Percentiles rank a stretch among this genome's conserved stretches.
Evolutionary conservation across 2,797 vertebrate species (phyloP).

Genomic region (Oreochromis mossambicus): DNA sequence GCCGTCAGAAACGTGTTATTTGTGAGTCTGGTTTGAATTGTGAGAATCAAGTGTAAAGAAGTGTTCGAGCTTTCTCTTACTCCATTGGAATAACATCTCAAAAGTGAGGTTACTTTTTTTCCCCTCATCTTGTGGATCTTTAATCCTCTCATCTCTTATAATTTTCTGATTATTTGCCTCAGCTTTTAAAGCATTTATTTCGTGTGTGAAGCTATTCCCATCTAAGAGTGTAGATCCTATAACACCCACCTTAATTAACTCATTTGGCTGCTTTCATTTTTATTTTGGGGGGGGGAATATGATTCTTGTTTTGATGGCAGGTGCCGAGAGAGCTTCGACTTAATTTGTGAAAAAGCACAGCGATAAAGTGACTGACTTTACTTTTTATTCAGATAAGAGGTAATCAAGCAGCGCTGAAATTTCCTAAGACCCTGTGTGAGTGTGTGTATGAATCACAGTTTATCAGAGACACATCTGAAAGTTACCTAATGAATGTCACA

Average conservation of each 20-base stretch:
- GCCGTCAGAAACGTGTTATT: constrained; percentile 7
- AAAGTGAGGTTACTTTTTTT: background rate
- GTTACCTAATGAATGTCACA: constrained; percentile 50
- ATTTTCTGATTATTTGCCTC: background rate
- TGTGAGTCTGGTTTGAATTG: constrained; percentile 1
- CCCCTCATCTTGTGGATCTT: background rate
- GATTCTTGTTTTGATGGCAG: constrained; percentile 21
- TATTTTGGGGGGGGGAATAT: background rate
- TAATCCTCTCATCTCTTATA: background rate
- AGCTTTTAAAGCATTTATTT: background rate
- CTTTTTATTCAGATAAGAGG: constrained; percentile 27
- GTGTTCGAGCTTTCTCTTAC: background rate
- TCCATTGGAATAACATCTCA: background rate
- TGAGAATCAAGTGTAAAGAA: background rate
- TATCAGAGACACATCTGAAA: constrained; percentile 26
- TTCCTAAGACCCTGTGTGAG: background rate
- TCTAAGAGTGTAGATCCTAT: background rate
- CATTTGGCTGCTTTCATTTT: constrained; percentile 7
- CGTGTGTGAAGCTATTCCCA: background rate
- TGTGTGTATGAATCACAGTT: constrained; percentile 7
- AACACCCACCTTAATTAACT: constrained; percentile 10
- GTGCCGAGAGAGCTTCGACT: constrained; percentile 3
- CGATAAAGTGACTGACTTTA: constrained; percentile 16
- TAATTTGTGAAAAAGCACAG: background rate
- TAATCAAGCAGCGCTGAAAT: constrained; percentile 1